A percentile compares a stretch with the other conserved stretches of the same genome.
Conservation (phyloP, 2,888 invertebrate genomes). For the Aleiodes alternator region DNA sequence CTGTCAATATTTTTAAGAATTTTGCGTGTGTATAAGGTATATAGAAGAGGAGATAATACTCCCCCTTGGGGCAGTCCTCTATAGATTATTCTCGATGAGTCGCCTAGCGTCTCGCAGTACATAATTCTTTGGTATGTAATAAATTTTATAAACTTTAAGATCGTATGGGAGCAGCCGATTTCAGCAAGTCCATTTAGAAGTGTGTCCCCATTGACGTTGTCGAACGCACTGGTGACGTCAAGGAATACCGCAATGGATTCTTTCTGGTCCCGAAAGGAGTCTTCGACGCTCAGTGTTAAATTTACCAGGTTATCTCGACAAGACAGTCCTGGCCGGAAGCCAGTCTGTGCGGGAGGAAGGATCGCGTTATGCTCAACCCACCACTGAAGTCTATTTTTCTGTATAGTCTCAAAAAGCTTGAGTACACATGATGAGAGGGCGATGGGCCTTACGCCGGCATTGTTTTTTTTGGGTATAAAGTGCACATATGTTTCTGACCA, state of each 20-base stretch:
- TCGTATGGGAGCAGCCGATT: background rate
- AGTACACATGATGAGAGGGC: constrained; percentile 52
- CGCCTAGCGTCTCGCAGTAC: too few relatives aligned
- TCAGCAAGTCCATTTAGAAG: constrained; percentile 31
- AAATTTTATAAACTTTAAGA: too few relatives aligned
- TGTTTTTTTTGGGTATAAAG: constrained; percentile 51
- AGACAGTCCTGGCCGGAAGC: constrained; percentile 48
- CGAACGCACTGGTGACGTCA: constrained; percentile 52
- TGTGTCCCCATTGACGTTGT: constrained; percentile 52
- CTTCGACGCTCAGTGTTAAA: background rate
- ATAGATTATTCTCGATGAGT: too few relatives aligned
- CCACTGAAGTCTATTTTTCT: constrained; percentile 53
- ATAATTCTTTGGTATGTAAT: too few relatives aligned
- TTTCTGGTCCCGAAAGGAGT: too few relatives aligned
- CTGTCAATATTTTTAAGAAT: background rate
- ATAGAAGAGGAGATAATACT: too few relatives aligned
- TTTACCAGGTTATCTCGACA: constrained; percentile 50
- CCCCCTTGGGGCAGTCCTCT: too few relatives aligned
- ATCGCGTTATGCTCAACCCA: constrained; percentile 47
- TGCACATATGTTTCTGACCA: constrained; percentile 46
- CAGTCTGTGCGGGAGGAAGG: constrained; percentile 47
- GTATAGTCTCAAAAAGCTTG: constrained; percentile 54
- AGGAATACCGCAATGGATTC: constrained; percentile 43
- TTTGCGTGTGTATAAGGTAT: too few relatives aligned
- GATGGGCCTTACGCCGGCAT: constrained; percentile 46